Base-by-base conservation (phyloP, 2,797 vertebrate genomes). In the Rhinophrynus dorsalis region DNA sequence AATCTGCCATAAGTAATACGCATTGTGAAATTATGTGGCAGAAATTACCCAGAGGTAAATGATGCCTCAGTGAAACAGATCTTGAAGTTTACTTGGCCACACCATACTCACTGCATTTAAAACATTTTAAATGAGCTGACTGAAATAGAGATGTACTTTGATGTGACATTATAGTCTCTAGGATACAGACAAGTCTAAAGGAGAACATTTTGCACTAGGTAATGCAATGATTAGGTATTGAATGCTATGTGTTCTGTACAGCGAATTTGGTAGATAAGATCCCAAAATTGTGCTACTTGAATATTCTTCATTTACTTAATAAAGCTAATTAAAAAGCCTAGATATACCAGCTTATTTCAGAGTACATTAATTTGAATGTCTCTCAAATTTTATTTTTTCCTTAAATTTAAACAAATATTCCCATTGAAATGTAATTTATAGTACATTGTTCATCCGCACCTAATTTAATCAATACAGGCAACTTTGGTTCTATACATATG, bases 181-280 rank as follows among this genome's bases (percentile, higher is more conserved):
- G 74, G 77, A 80, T 56, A 21, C 44, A 73, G 78, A 79, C 61
- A 71, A 52, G 55, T 62, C 10, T 24, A 38, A 33, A 35, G 12
- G 11, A 45, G 38, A 26, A 23, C 38, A 29, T 42, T 62, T 57
- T 30, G 45, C 30, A 27, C 40, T 71, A 74, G 63, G 73, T 63
- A 59, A 73, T 76, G 35, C 75, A 75, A 57, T 30, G 40, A 51
- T 63, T 50, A 42, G n/a, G 77, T 75, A 70, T 78, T 83, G 80
- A 24, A 69, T 77, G 77, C 63, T 54, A 65, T 78, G 65, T 60
- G 64, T 70, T 67, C 26, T 64, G 20, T 24, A 13, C 17, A 65
- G 42, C 54, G 7, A 63, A 40, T 17, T 23, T 40, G n/a, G 9
- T n/a, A 62, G 18, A 18, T 51, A 40, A 62, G 15, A 26, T 11